Percentiles rank a stretch among this genome's conserved stretches.
These are phyloP conservation scores for Habroteleia sp. DNA, from an alignment of 2,888 invertebrate genomes.

Conservation along the genomic window DNA sequence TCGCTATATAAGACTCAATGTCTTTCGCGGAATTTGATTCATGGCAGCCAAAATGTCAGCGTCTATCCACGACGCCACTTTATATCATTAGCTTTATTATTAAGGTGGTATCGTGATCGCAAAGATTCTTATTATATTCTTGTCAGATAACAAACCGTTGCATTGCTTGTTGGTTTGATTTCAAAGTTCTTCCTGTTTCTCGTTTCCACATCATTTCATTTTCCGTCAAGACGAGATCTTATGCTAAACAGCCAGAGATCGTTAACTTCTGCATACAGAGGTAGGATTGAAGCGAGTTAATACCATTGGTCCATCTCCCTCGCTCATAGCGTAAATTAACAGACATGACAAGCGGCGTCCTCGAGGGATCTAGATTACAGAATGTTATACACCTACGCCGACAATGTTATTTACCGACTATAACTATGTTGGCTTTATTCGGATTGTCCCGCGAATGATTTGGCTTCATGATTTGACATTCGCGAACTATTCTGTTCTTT, in stretches of 20 bases:
- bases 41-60: conserved; percentile 67
- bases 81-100: conserved; percentile 71
- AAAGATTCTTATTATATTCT: conserved; percentile 69
- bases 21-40: conserved; percentile 68
- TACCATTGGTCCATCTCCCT: conserved; percentile 54
- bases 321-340: conserved; percentile 57
- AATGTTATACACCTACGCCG: conserved; percentile 59
- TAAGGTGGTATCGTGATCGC: conserved; percentile 66
- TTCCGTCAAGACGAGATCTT: conserved; percentile 64
- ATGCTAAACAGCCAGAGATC: conserved; percentile 69
- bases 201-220: conserved; percentile 59
- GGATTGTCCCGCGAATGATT: conserved; percentile 52
- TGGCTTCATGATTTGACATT: conserved; percentile 52
- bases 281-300: conserved; percentile 40
- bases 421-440: conserved; percentile 62
- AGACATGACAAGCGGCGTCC: conserved; percentile 61
- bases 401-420: conserved; percentile 59
- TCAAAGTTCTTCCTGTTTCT: conserved; percentile 56
- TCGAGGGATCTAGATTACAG: conserved; percentile 58
- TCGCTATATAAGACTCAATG: conserved; percentile 72
- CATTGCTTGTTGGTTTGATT: conserved; percentile 18
- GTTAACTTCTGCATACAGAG: conserved; percentile 64
- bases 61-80: conserved; percentile 62
- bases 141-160: conserved; percentile 19
- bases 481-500: conserved; percentile 39